Evolutionary conservation across 2,113 vertebrate species (phyloP).

Genomic region (Seriola aureovittata): DNA sequence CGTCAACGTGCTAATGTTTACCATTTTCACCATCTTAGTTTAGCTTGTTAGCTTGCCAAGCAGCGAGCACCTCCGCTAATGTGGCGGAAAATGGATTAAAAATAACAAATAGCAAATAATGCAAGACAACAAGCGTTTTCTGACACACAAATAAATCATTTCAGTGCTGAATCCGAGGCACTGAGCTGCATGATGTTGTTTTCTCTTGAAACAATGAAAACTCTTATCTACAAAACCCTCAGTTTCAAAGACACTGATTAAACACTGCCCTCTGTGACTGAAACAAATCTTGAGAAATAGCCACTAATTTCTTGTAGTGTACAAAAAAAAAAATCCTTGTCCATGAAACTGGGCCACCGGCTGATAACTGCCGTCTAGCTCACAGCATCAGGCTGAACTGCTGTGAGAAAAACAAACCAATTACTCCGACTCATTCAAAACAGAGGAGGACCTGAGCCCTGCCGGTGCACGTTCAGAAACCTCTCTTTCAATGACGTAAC

Average conservation of each 20-base stretch:
- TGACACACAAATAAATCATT: no score
- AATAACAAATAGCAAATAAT: no score
- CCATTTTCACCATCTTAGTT: no score
- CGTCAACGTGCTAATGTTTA: no score
- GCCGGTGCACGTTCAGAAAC: slow-evolving; percentile 28
- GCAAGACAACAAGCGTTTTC: no score
- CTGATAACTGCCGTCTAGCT: slow-evolving; percentile 50
- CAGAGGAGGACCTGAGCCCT: neutral
- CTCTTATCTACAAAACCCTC: neutral
- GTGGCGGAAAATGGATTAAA: no score
- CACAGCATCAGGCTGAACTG: slow-evolving; percentile 19
- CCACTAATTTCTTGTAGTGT: slow-evolving; percentile 6
- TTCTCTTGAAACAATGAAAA: neutral
- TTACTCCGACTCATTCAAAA: slow-evolving; percentile 43
- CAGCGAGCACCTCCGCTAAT: no score
- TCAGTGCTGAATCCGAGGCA: no score
- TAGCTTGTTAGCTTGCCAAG: no score
- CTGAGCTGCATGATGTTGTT: neutral
- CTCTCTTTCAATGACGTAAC: slow-evolving; percentile 40
- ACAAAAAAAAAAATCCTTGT: slow-evolving; percentile 52
- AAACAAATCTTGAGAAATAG: slow-evolving; percentile 7
- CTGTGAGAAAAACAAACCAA: slow-evolving; percentile 63
- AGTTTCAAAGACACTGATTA: slow-evolving; percentile 27
- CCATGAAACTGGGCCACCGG: slow-evolving; percentile 16
- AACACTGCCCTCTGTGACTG: neutral